phyloP scores from a whole-genome alignment of 2,888 invertebrate genomes.

The Diarsia mendica region DNA sequence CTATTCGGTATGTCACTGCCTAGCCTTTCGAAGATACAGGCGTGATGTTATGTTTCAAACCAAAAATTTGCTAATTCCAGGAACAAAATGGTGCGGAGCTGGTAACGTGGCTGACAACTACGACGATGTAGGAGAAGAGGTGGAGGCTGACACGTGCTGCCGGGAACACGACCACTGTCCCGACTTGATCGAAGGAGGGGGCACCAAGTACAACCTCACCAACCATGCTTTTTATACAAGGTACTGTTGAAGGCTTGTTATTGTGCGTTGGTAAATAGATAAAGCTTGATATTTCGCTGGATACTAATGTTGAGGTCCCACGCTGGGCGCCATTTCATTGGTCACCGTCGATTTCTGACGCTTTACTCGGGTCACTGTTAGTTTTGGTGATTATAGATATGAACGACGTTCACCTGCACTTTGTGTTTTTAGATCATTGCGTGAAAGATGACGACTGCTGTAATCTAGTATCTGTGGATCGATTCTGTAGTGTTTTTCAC shows the following conservation, averaged over 20 bases:
- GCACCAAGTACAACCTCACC: conserved; percentile 90
- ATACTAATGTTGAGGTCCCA: not conserved
- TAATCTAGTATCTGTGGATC: not conserved
- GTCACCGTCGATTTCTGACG: not conserved
- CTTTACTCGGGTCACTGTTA: not conserved
- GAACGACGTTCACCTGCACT: not conserved
- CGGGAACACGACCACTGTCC: conserved; percentile 93
- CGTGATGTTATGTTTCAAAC: not conserved
- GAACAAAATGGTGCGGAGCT: conserved; percentile 95
- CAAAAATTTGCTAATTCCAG: conserved; percentile 77
- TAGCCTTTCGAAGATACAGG: not conserved
- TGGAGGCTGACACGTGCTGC: conserved; percentile 93
- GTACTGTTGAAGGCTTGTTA: conserved; percentile 70
- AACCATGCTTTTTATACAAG: conserved; percentile 91
- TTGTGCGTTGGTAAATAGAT: not conserved
- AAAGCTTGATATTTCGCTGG: not conserved
- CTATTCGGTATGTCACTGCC: not conserved
- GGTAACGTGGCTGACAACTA: conserved; percentile 86
- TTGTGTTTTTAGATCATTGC: not conserved
- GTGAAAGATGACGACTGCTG: not conserved
- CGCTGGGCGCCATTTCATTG: conserved; percentile 7
- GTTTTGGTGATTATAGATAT: no score
- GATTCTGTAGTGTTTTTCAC: not conserved
- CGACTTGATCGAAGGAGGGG: conserved; percentile 89
- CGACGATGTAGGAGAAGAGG: conserved; percentile 84